Evolutionary conservation across 2,888 invertebrate species (phyloP).

Genomic region (Drosophila engyochracea): DNA sequence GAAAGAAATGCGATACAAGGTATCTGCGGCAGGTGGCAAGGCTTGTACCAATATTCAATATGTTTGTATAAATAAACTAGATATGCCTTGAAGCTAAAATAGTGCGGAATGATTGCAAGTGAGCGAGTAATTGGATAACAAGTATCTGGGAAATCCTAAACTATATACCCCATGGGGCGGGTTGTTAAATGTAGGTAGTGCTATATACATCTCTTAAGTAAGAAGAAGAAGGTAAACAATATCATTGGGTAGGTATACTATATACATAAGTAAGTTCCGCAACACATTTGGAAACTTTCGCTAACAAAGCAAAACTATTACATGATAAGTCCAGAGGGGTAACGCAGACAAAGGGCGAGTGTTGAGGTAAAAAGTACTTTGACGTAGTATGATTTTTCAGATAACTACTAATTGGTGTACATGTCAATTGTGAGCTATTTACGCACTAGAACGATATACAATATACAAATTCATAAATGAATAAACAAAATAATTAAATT

Average conservation of each 20-base stretch:
- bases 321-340: accelerated
- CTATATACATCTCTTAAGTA: background rate
- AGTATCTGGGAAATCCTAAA: background rate
- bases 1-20: background rate
- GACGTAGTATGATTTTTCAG: background rate
- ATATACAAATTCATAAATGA: constrained; percentile 39
- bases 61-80: background rate
- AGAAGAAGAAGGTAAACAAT: background rate
- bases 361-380: background rate
- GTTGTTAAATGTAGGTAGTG: background rate
- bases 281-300: background rate
- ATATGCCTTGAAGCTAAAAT: background rate
- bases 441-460: constrained; percentile 32
- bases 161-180: background rate
- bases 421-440: constrained; percentile 19
- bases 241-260: background rate
- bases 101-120: background rate
- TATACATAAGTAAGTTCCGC: background rate
- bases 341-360: background rate
- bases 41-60: background rate
- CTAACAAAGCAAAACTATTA: background rate
- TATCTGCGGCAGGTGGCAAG: background rate
- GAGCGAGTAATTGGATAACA: background rate
- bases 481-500: constrained; percentile 68
- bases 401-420: constrained; percentile 16